Conservation (phyloP, 1,140 invertebrate species). For the Maniola jurtina region DNA sequence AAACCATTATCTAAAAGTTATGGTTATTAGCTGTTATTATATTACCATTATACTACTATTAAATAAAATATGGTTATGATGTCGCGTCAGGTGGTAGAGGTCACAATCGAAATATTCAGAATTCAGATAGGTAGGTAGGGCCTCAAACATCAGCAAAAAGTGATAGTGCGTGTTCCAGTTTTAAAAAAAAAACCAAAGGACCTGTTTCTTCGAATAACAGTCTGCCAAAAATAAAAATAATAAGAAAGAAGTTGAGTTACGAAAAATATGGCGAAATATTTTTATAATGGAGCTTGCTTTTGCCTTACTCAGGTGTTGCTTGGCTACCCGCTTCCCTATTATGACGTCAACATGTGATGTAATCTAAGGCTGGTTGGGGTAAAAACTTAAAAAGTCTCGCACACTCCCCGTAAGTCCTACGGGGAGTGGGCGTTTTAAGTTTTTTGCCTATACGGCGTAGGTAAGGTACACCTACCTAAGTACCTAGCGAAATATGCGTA, state of each 20-base stretch:
- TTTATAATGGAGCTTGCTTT: not conserved
- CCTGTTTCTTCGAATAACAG: constrained; percentile 5
- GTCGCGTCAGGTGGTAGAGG: not conserved
- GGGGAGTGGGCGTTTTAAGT: too few relatives aligned
- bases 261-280: not conserved
- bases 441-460: too few relatives aligned
- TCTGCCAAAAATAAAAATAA: not conserved
- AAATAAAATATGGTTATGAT: not conserved
- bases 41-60: not conserved
- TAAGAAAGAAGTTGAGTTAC: not conserved
- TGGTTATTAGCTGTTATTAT: too few relatives aligned
- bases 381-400: too few relatives aligned
- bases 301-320: too few relatives aligned
- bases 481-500: too few relatives aligned
- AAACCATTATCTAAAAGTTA: too few relatives aligned
- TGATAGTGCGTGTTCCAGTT: constrained; percentile 9
- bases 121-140: not conserved
- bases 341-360: too few relatives aligned
- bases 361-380: too few relatives aligned
- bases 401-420: too few relatives aligned
- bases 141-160: constrained; percentile 6
- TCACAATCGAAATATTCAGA: not conserved
- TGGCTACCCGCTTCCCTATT: too few relatives aligned
- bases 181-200: not conserved
- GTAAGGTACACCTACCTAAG: too few relatives aligned